Evolutionary conservation across 2,797 vertebrate species (phyloP).

Genomic region (Enteromius paludinosus): DNA sequence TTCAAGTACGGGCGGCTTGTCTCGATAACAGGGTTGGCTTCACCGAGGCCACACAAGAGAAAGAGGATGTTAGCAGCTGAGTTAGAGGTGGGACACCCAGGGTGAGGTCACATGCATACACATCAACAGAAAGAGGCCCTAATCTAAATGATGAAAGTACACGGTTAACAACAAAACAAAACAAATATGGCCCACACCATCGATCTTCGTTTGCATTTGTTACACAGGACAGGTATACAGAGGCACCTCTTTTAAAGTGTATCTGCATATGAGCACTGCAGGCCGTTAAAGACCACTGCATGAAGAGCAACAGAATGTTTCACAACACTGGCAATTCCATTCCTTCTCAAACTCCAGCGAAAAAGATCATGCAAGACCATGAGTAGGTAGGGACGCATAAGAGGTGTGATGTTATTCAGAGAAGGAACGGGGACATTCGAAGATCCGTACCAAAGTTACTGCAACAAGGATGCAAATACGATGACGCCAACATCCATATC

Average conservation of each 20-base stretch:
- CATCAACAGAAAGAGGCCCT: constrained; percentile 15
- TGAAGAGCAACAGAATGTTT: constrained; percentile 66
- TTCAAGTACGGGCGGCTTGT: constrained; percentile 57
- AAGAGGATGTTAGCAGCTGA: constrained; percentile 71
- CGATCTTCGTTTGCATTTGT: constrained; percentile 78
- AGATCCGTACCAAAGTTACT: constrained; percentile 7
- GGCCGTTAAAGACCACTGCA: constrained; percentile 74
- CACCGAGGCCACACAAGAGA: constrained; percentile 45
- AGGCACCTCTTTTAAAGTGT: constrained; percentile 80
- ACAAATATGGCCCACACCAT: constrained; percentile 74
- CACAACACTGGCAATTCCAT: constrained; percentile 76
- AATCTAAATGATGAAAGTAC: constrained; percentile 57
- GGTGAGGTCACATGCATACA: constrained; percentile 37
- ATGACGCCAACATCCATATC: background rate
- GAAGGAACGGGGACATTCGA: constrained; percentile 3
- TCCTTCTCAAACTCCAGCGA: constrained; percentile 80
- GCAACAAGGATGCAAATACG: background rate
- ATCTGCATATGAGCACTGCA: constrained; percentile 81
- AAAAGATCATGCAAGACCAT: constrained; percentile 56
- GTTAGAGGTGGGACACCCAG: constrained; percentile 45
- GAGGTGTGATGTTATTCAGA: constrained; percentile 48
- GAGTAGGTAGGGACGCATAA: constrained; percentile 53
- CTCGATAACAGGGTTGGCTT: constrained; percentile 71
- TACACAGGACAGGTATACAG: constrained; percentile 77
- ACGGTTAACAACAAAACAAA: constrained; percentile 74